Conservation (phyloP, 2,888 invertebrate genomes). For the Sesamia inferens region DNA sequence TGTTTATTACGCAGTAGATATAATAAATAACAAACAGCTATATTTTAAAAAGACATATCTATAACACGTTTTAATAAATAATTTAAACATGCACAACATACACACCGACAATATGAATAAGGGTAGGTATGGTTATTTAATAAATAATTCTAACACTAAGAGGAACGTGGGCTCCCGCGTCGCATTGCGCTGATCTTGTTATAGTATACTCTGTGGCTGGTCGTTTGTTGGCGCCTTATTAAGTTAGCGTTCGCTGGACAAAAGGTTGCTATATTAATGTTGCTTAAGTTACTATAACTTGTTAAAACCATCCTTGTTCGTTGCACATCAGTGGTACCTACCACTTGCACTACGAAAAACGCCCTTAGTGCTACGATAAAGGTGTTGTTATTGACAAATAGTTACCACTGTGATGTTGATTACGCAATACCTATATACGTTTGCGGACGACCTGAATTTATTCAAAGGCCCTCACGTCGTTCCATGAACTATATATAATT, state of each 20-base stretch:
- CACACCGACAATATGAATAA: constrained; percentile 2
- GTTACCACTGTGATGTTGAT: neutral
- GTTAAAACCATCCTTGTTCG: too few species aligned
- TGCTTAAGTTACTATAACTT: too few species aligned
- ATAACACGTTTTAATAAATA: neutral
- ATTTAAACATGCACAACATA: constrained; percentile 30
- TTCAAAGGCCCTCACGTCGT: neutral
- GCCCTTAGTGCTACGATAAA: neutral
- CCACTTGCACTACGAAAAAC: too few species aligned
- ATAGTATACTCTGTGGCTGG: too few species aligned
- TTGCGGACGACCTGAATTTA: neutral
- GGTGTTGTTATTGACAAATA: neutral
- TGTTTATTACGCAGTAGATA: constrained; percentile 40
- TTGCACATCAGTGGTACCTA: too few species aligned
- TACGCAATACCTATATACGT: neutral
- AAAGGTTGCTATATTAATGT: neutral
- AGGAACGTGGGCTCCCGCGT: constrained; percentile 7
- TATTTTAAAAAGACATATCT: constrained; percentile 40
- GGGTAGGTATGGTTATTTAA: neutral
- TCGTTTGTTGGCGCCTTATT: neutral
- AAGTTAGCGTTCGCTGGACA: neutral
- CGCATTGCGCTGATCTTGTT: neutral
- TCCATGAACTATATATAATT: too few species aligned
- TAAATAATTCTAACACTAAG: constrained; percentile 5
- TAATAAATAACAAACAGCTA: constrained; percentile 40